Percentiles rank a stretch among this genome's conserved stretches.
Conservation (phyloP, 2,888 invertebrate genomes). For the Strigamia crassipes region DNA sequence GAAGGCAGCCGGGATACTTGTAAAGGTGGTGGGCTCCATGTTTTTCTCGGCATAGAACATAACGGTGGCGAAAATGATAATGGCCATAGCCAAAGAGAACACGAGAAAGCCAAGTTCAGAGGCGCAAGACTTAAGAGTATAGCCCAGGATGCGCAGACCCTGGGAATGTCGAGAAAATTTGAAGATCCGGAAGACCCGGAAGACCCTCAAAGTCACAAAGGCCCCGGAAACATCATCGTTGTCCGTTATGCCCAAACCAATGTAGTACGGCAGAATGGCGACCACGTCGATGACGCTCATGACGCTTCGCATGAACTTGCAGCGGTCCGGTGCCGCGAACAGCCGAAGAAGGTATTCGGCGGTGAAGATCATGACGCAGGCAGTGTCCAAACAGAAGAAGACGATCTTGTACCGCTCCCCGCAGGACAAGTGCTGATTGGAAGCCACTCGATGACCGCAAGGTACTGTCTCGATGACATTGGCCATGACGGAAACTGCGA, state of each 20-base stretch:
- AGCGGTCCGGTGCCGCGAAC: conserved; percentile 97
- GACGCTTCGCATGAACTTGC: conserved; percentile 95
- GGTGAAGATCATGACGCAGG: conserved; percentile 99
- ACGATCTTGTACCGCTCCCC: conserved; percentile 97
- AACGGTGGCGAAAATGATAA: conserved; percentile 99
- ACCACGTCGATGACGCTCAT: conserved; percentile 99
- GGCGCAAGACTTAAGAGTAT: conserved; percentile 98
- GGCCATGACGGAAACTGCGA: conserved; percentile 98
- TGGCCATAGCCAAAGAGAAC: conserved; percentile 99
- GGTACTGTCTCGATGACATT: conserved; percentile 98
- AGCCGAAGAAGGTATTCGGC: conserved; percentile 90
- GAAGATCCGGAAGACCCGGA: conserved; percentile 99
- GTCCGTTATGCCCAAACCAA: conserved; percentile 95
- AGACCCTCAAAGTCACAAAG: conserved; percentile 97
- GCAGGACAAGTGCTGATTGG: conserved; percentile 69
- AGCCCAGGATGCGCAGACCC: conserved; percentile 96
- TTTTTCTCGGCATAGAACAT: conserved; percentile 99
- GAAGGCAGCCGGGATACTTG: conserved; percentile 98
- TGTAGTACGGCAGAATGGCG: conserved; percentile 98
- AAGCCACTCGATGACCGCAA: conserved; percentile 83
- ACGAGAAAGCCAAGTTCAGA: conserved; percentile 99
- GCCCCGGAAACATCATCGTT: conserved; percentile 99
- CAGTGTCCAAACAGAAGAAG: conserved; percentile 99
- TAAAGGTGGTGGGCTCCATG: conserved; percentile 94
- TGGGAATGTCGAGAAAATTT: conserved; percentile 99